Conservation (phyloP, 2,888 invertebrate species). For the Eupithecia dodoneata region DNA sequence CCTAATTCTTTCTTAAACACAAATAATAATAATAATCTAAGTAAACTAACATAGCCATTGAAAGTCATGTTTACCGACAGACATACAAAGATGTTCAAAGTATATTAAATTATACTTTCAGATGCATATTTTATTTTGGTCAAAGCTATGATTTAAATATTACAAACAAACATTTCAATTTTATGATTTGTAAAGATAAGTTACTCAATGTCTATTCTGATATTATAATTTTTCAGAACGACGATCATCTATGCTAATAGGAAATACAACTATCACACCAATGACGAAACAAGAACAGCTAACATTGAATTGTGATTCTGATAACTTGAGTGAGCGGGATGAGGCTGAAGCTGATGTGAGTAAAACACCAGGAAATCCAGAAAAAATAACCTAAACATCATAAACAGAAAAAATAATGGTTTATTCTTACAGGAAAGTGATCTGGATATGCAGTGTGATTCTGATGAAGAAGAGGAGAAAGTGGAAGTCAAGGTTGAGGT, state of each 20-base stretch:
- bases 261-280: conserved; percentile 86
- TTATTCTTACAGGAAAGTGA: conserved; percentile 75
- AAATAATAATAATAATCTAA: background rate
- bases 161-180: background rate
- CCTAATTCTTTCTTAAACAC: background rate
- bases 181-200: conserved; percentile 13
- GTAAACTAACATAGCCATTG: background rate
- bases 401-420: background rate
- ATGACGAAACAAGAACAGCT: conserved; percentile 80
- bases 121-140: background rate
- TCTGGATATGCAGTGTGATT: conserved; percentile 81
- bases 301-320: conserved; percentile 87
- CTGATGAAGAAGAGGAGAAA: conserved; percentile 75
- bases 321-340: conserved; percentile 89
- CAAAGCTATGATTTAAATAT: background rate
- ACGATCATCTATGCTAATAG: conserved; percentile 86
- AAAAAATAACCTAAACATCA: background rate
- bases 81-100: too few species aligned
- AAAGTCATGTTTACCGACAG: background rate
- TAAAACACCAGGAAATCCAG: background rate
- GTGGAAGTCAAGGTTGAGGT: conserved; percentile 71
- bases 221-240: conserved; percentile 64
- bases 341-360: conserved; percentile 90
- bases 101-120: background rate
- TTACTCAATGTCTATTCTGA: conserved; percentile 35